Percentiles rank a stretch among this genome's conserved stretches.
Conservation (phyloP, 2,113 vertebrate genomes). For the Salvelinus alpinus region DNA sequence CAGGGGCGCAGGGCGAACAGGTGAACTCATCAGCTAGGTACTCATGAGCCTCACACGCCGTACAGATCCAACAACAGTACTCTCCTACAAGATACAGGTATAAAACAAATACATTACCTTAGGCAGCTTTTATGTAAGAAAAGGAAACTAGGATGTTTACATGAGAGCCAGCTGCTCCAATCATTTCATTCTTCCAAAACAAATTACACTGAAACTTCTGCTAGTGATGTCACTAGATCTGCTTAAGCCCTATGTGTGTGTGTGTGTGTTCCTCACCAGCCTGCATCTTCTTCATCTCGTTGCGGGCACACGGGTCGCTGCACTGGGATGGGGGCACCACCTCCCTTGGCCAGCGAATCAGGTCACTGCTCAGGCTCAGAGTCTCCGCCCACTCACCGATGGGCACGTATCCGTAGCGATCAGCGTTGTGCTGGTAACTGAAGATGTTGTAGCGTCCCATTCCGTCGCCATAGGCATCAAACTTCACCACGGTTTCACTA, state of each 20-base stretch:
- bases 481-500: conserved; percentile 89
- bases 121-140: no score
- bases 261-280: conserved; percentile 73
- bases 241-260: no score
- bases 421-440: conserved; percentile 87
- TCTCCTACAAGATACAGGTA: conserved; percentile 66
- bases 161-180: no score
- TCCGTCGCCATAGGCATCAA: conserved; percentile 92
- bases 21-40: conserved; percentile 96
- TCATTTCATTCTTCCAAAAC: no score
- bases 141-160: no score
- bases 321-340: conserved; percentile 89
- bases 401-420: conserved; percentile 86
- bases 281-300: conserved; percentile 99
- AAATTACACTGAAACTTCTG: no score
- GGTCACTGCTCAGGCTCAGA: conserved; percentile 81
- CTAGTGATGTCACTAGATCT: no score
- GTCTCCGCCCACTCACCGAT: conserved; percentile 95
- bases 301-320: conserved; percentile 93
- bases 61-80: conserved; percentile 99
- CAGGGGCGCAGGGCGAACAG: conserved; percentile 87
- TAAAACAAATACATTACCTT: no score
- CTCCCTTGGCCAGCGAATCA: conserved; percentile 90
- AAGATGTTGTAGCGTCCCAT: conserved; percentile 96
- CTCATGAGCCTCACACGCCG: conserved; percentile 91